A percentile compares a stretch with the other conserved stretches of the same genome.
phyloP scores from a whole-genome alignment of 2,888 invertebrate genomes.

The Nomada flava region DNA sequence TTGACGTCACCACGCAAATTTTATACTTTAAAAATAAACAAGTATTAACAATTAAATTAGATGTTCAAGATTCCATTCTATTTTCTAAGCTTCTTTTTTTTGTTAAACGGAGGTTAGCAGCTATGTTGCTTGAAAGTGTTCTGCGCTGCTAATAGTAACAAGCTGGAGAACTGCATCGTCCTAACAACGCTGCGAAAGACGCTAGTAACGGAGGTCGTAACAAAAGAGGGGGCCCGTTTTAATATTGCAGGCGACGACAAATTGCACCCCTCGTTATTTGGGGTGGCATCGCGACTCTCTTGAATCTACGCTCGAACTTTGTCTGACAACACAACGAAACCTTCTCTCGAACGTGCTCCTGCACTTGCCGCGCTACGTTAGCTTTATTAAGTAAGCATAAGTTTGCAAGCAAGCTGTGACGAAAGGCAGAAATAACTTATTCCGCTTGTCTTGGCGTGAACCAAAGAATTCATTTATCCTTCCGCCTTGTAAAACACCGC shows the following conservation, averaged over 20 bases:
- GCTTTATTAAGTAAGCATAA: conserved; percentile 58
- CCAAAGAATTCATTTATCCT: not conserved
- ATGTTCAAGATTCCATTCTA: not conserved
- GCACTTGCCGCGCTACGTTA: conserved; percentile 34
- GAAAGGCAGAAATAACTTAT: conserved; percentile 28
- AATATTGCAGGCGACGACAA: conserved; percentile 73
- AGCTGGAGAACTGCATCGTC: conserved; percentile 39
- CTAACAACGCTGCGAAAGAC: conserved; percentile 33
- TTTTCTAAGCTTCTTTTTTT: not conserved
- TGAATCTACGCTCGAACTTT: conserved; percentile 52
- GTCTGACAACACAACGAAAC: conserved; percentile 39
- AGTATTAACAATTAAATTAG: not conserved
- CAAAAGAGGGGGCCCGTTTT: conserved; percentile 61
- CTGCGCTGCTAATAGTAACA: conserved; percentile 23
- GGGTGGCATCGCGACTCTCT: conserved; percentile 61
- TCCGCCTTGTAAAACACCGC: not conserved
- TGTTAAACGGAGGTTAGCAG: not conserved
- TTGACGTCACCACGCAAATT: not conserved
- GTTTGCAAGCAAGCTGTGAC: conserved; percentile 33
- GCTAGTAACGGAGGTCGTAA: conserved; percentile 32
- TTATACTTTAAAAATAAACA: not conserved
- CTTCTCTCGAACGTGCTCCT: conserved; percentile 32
- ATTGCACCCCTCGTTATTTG: conserved; percentile 71
- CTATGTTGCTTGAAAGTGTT: not conserved
- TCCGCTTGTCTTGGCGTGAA: conserved; percentile 13